Base-by-base conservation (phyloP, 2,113 vertebrate genomes). In the Apteryx owenii region DNA sequence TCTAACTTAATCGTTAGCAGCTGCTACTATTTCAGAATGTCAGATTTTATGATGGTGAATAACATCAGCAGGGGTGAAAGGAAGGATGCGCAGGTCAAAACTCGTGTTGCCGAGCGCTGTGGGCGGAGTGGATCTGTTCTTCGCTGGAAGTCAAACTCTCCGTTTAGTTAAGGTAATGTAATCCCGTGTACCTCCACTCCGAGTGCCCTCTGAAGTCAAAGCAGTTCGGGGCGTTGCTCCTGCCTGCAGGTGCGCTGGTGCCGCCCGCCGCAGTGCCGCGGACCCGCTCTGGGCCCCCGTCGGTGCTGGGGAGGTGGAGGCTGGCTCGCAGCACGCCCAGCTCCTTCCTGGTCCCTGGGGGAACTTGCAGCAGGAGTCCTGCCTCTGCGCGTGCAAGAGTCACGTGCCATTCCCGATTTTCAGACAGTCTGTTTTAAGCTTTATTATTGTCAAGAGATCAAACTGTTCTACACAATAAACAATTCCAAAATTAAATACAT, bases 61-160 rank as follows among this genome's bases (percentile, higher is more conserved):
- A 10, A 44, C 7, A 26, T 53, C 22, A 14, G 33, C 22, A 40
- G 51, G 50, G 42, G 14, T 22, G 72, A 38, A 38, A 38, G 36
- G 36, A 72, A 60, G 75, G 31, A 36, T 31, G 22, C 2, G 0
- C 4, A 19, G 64, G 4, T 26, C 14, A 38, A 22, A 22, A 5
- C 28, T 62, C 0, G 0, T 11, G 40, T 18, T 51, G 56, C n/a
- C 25, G 9, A 12, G 40, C 21, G 12, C 56, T 54, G 38, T 1
- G 2, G 40, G 22, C 44, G 38, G n/a, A 73, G 66, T 2, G 1
- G 42, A 44, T 11, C 48, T 80, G 23, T 56, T 31, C 9, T 31
- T 66, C 20, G 18, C 23, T 51, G 40, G 25, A 38, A 70, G 54
- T 10, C 38, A 31, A 48, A 75, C n/a, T 66, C 38, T n/a, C 66